A percentile compares a stretch with the other conserved stretches of the same genome.
Conservation (phyloP, 2,888 invertebrate genomes). For the Cenopis cana region DNA sequence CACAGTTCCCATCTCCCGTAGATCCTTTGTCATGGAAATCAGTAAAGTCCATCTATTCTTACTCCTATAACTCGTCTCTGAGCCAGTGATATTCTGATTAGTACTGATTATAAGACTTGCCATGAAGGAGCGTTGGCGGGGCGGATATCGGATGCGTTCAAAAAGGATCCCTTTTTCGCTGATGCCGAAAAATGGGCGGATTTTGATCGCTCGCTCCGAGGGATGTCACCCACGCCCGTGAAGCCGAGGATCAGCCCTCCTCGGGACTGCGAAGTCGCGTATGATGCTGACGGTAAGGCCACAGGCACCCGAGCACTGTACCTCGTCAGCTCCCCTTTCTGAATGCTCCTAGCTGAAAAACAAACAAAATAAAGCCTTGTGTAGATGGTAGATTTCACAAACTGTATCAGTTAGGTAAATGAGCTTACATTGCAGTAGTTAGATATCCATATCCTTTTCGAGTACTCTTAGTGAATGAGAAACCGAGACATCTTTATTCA, state of each 20-base stretch:
- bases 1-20: slow-evolving; percentile 5
- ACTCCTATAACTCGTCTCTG: slow-evolving; percentile 24
- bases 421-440: slow-evolving; percentile 40
- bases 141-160: slow-evolving; percentile 80
- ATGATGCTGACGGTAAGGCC: slow-evolving; percentile 90
- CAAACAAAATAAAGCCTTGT: slow-evolving; percentile 12
- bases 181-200: slow-evolving; percentile 81
- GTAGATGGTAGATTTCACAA: slow-evolving; percentile 29
- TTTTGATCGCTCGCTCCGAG: slow-evolving; percentile 86
- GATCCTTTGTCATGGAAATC: slow-evolving; percentile 16
- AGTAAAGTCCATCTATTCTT: slow-evolving; percentile 7
- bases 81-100: slow-evolving; percentile 48
- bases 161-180: slow-evolving; percentile 81
- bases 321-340: slow-evolving; percentile 71
- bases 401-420: slow-evolving; percentile 6
- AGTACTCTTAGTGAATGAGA: slow-evolving; percentile 64
- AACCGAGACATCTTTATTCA: slow-evolving; percentile 71
- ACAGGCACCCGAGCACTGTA: slow-evolving; percentile 69
- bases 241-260: slow-evolving; percentile 89
- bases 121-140: slow-evolving; percentile 79
- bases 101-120: slow-evolving; percentile 80
- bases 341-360: slow-evolving; percentile 15
- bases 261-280: slow-evolving; percentile 89
- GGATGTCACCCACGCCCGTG: slow-evolving; percentile 88
- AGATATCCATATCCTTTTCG: slow-evolving; percentile 34